These are phyloP conservation scores for Sipha flava DNA, from an alignment of 1,140 invertebrate genomes.

Conservation along the genomic window DNA sequence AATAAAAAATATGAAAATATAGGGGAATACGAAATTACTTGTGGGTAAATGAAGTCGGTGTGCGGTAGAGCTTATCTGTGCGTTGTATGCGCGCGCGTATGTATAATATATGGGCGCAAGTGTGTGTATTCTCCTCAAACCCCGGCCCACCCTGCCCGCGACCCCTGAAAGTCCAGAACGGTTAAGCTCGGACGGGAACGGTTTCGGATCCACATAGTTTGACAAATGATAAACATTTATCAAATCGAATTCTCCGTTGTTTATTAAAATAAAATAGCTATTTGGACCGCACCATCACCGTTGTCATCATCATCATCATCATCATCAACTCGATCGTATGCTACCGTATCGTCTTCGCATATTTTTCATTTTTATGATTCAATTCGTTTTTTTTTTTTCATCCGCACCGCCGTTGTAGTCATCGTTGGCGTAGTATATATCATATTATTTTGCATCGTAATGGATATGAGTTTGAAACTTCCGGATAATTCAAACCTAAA, in stretches of 20 bases:
- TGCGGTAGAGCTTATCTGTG: constrained; percentile 28
- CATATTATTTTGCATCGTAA: background rate
- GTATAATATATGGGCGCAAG: background rate
- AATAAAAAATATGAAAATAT: constrained; percentile 10
- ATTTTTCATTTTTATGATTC: constrained; percentile 31
- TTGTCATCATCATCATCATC: background rate
- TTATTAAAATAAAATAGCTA: constrained; percentile 33
- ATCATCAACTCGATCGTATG: too few relatives aligned
- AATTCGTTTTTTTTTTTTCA: background rate
- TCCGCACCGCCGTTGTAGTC: background rate
- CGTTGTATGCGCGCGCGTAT: background rate
- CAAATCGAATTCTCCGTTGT: constrained; percentile 21
- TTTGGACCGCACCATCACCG: background rate
- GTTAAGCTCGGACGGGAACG: constrained; percentile 13
- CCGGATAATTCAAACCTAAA: background rate
- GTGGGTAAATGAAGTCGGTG: constrained; percentile 27
- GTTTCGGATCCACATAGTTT: background rate
- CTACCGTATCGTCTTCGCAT: background rate
- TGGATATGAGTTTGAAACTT: background rate
- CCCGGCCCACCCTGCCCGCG: too few relatives aligned
- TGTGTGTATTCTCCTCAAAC: background rate
- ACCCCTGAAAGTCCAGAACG: background rate
- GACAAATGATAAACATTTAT: constrained; percentile 31
- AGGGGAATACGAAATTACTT: constrained; percentile 27
- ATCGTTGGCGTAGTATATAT: too few relatives aligned